Conservation (phyloP, 2,888 invertebrate genomes). For the Patella pellucida region DNA sequence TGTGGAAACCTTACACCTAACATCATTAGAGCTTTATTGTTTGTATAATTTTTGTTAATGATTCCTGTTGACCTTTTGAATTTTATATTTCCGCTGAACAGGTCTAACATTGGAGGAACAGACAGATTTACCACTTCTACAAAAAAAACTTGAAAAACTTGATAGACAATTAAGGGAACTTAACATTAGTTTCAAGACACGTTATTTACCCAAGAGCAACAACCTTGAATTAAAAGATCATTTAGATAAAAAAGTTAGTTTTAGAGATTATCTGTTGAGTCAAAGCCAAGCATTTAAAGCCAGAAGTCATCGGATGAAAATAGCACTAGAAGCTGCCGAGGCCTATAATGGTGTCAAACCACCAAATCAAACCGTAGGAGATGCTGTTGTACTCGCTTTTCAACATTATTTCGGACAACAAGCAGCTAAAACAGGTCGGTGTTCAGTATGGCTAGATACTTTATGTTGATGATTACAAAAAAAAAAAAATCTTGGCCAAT, state of each 20-base stretch:
- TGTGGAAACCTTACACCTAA: too few relatives aligned
- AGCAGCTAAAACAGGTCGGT: background rate
- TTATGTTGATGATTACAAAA: too few relatives aligned
- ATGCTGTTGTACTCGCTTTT: constrained; percentile 63
- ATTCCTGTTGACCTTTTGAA: too few relatives aligned
- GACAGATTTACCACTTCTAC: constrained; percentile 61
- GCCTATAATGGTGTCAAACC: constrained; percentile 67
- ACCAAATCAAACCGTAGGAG: constrained; percentile 68
- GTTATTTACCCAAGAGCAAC: constrained; percentile 57
- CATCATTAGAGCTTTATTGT: too few relatives aligned
- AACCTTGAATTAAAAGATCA: constrained; percentile 60
- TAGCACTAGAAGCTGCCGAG: constrained; percentile 66
- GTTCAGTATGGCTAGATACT: background rate
- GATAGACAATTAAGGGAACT: constrained; percentile 66
- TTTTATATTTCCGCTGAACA: constrained; percentile 27
- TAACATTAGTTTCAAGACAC: constrained; percentile 60
- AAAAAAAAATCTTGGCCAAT: too few relatives aligned
- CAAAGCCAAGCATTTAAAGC: constrained; percentile 61
- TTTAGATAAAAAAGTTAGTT: constrained; percentile 54
- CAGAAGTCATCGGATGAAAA: constrained; percentile 62
- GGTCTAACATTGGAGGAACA: constrained; percentile 66
- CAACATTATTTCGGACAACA: constrained; percentile 25
- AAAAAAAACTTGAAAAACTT: constrained; percentile 58
- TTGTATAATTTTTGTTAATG: too few relatives aligned
- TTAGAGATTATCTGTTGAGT: constrained; percentile 57